Conservation (phyloP, 2,797 vertebrate genomes). For the Cynodonichthys magdalenae region DNA sequence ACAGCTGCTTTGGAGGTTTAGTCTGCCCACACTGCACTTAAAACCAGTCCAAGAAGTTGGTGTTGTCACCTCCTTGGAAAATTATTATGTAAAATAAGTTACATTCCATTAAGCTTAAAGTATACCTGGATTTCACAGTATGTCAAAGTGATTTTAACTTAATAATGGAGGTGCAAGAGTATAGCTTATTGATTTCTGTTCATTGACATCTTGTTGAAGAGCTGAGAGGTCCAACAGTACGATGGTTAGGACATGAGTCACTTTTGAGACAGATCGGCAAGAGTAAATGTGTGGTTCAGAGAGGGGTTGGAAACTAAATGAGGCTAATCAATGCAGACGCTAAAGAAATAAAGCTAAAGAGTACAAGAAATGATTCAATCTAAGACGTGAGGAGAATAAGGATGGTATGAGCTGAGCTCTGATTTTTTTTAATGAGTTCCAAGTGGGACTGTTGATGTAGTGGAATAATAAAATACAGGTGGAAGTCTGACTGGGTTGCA, state of each 20-base stretch:
- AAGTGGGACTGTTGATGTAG: background rate
- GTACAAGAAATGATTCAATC: slow-evolving; percentile 24
- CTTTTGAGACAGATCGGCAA: slow-evolving; percentile 37
- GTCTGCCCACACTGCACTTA: slow-evolving; percentile 3
- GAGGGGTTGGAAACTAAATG: slow-evolving; percentile 16
- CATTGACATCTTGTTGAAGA: slow-evolving; percentile 9
- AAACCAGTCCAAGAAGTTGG: slow-evolving; percentile 1
- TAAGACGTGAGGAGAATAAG: slow-evolving; percentile 27
- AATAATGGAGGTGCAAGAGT: background rate
- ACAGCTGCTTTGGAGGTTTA: slow-evolving; percentile 4
- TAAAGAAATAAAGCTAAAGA: slow-evolving; percentile 25
- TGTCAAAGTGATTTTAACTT: background rate
- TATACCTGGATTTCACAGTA: slow-evolving; percentile 9
- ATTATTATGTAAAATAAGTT: background rate
- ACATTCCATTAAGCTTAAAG: slow-evolving; percentile 3
- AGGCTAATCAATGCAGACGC: slow-evolving; percentile 35
- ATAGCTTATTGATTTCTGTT: slow-evolving; percentile 41
- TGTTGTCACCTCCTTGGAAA: background rate
- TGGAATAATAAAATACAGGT: background rate
- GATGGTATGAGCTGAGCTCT: slow-evolving; percentile 19
- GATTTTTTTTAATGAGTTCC: slow-evolving; percentile 19
- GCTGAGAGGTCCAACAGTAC: background rate
- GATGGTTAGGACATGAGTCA: slow-evolving; percentile 29
- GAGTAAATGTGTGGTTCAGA: slow-evolving; percentile 16
- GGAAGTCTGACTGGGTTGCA: background rate